Evolutionary conservation across 1,140 invertebrate species (phyloP).

Genomic region (Choristoneura fumiferana): DNA sequence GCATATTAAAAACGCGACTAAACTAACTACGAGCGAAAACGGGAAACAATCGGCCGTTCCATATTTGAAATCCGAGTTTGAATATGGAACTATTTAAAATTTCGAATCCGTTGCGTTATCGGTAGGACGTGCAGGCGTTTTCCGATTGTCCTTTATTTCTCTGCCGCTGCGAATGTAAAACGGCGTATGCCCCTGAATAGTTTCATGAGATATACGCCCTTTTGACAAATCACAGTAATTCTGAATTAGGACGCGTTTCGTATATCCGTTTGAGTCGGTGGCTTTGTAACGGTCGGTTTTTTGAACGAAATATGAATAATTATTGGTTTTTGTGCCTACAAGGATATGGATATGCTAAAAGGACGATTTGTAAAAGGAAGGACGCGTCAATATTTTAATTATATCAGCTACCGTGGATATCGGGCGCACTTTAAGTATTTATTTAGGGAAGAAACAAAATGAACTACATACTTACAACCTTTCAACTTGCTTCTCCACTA

Average conservation of each 20-base stretch:
- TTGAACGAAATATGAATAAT: slow-evolving; percentile 18
- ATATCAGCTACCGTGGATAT: too few species aligned
- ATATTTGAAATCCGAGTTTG: slow-evolving; percentile 63
- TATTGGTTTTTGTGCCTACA: slow-evolving; percentile 12
- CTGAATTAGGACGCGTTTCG: slow-evolving; percentile 32
- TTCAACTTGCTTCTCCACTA: too few species aligned
- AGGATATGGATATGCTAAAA: background rate
- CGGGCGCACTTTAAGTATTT: too few species aligned
- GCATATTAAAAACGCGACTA: slow-evolving; percentile 18
- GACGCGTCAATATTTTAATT: too few species aligned
- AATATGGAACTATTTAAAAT: slow-evolving; percentile 57
- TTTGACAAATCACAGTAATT: too few species aligned
- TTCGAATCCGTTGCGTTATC: slow-evolving; percentile 77
- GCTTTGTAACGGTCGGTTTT: slow-evolving; percentile 15
- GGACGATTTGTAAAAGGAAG: too few species aligned
- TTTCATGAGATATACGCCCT: too few species aligned
- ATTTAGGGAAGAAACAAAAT: too few species aligned
- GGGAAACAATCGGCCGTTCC: slow-evolving; percentile 75
- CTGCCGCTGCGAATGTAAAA: too few species aligned
- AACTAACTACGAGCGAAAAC: slow-evolving; percentile 41
- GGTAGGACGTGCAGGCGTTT: slow-evolving; percentile 66
- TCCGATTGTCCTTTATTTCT: slow-evolving; percentile 38
- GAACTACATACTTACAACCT: too few species aligned
- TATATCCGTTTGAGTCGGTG: slow-evolving; percentile 29
- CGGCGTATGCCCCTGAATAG: too few species aligned